These are phyloP conservation scores for Andrena bicolor DNA, from an alignment of 2,888 invertebrate species.

Conservation along the genomic window DNA sequence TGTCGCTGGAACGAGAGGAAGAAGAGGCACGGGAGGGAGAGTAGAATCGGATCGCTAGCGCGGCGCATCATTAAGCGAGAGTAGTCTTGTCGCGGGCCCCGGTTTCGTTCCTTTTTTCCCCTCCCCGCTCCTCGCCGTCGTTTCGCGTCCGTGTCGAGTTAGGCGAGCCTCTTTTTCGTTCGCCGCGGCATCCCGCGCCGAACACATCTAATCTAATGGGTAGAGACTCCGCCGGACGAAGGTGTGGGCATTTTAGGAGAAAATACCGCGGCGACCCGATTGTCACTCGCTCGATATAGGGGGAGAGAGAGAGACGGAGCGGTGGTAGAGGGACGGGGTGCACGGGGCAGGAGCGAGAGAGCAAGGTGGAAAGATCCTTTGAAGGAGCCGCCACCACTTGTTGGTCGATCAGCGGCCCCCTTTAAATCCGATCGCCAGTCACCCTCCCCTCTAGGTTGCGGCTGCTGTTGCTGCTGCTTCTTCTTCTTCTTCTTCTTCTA, in stretches of 20 bases:
- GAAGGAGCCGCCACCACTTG: slow-evolving; percentile 82
- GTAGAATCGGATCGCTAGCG: slow-evolving; percentile 71
- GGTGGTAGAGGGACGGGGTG: slow-evolving; percentile 24
- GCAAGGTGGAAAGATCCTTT: slow-evolving; percentile 74
- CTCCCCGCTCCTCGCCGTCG: slow-evolving; percentile 29
- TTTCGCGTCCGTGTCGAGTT: slow-evolving; percentile 53
- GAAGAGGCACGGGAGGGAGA: slow-evolving; percentile 15
- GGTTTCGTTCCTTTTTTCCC: slow-evolving; percentile 65
- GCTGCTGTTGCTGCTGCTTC: neutral
- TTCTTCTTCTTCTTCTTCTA: slow-evolving; percentile 36
- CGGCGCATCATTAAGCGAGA: slow-evolving; percentile 82
- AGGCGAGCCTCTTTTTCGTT: slow-evolving; percentile 66
- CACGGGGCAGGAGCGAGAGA: slow-evolving; percentile 54
- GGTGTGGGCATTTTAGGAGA: slow-evolving; percentile 76
- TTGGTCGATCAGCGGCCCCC: slow-evolving; percentile 81
- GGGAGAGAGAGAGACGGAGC: slow-evolving; percentile 17
- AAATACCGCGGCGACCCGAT: slow-evolving; percentile 71
- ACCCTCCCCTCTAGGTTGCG: slow-evolving; percentile 44
- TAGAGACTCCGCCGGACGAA: slow-evolving; percentile 73
- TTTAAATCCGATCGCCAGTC: slow-evolving; percentile 82
- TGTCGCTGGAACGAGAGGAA: slow-evolving; percentile 14
- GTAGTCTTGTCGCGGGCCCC: slow-evolving; percentile 78
- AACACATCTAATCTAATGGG: slow-evolving; percentile 80
- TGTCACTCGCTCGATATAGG: slow-evolving; percentile 53
- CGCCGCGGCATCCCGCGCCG: slow-evolving; percentile 69